Percentiles rank a stretch among this genome's conserved stretches.
These are phyloP conservation scores for Heteractis magnifica DNA, from an alignment of 92 coral and sea anemone species.

Conservation along the genomic window DNA sequence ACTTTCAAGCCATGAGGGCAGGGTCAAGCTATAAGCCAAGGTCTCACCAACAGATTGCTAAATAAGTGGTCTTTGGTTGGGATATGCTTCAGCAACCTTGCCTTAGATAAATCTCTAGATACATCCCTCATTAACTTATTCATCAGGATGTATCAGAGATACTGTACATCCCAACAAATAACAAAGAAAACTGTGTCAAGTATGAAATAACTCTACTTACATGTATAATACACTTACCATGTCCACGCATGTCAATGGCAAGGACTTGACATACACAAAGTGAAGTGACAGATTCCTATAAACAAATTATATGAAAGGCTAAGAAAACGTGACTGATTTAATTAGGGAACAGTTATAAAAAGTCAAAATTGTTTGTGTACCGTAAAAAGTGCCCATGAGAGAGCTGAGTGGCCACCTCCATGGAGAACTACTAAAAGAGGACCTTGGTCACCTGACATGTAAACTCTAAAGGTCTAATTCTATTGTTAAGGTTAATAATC, in stretches of 20 bases:
- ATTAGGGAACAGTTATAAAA: too few relatives aligned
- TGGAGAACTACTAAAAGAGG: conserved; percentile 81
- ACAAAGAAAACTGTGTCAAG: not conserved
- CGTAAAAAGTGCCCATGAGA: conserved; percentile 92
- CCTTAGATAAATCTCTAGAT: too few relatives aligned
- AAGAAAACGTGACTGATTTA: not conserved
- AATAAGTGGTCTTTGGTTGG: too few relatives aligned
- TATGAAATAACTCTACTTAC: not conserved
- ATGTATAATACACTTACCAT: conserved; percentile 63
- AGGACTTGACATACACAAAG: conserved; percentile 88
- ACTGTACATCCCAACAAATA: too few relatives aligned
- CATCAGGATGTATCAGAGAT: too few relatives aligned
- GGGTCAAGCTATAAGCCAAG: too few relatives aligned
- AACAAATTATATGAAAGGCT: not conserved
- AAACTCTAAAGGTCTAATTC: conserved; percentile 73
- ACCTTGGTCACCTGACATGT: conserved; percentile 80
- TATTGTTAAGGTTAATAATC: conserved; percentile 37
- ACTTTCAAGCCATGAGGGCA: too few relatives aligned
- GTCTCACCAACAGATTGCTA: too few relatives aligned
- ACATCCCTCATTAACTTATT: too few relatives aligned
- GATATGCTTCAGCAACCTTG: too few relatives aligned
- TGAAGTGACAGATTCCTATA: conserved; percentile 60
- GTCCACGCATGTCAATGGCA: conserved; percentile 92
- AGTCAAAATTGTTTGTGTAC: not conserved
- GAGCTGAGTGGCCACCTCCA: conserved; percentile 99